Evolutionary conservation across 1,140 invertebrate genomes (phyloP), one percentile per base, ranked within the genome.

Genomic region (Drosophila varians): DNA sequence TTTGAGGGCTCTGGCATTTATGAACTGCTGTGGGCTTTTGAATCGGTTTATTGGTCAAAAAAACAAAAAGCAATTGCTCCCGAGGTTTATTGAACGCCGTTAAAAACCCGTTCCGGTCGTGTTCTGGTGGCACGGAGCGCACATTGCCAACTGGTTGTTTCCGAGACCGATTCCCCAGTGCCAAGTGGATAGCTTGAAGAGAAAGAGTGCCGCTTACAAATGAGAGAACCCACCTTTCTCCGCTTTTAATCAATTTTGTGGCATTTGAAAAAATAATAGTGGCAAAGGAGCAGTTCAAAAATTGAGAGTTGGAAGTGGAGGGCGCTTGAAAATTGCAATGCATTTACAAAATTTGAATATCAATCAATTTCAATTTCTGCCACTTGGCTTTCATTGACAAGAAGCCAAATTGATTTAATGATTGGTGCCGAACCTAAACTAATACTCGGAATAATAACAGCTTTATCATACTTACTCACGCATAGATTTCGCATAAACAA

Each of bases 321-420:
- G 38, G 21, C 21, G 16, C 48, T 65, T 28, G 12, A 12, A 68
- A 66, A 47, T 61, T 31, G 21, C 68, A 72, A 43, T 60, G 54
- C 69, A 69, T 47, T 60, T 71, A 52, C 45, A 34, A 71, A 53
- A 75, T 45, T 75, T 55, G 40, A 60, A 64, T 71, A 51, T 74
- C 68, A 82, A 83, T 83, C 56, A 70, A 70, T 57, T 47, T 58
- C 46, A 84, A 74, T 84, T 56, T 55, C 61, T 78, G 57, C 69
- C 70, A 65, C 52, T 83, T 84, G 38, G 61, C 34, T 19, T 8
- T 75, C 42, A 80, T 72, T 69, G 40, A 53, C 51, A 58, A 49
- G 34, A 9, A 12, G 1, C 16, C 46, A 43, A 7, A 43, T 64
- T 31, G 28, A 23, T 42, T 64, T 46, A 66, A 52, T 66, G 45